These are phyloP conservation scores for Myotis planiceps DNA, from an alignment of 2,797 vertebrate species.

Conservation along the genomic window DNA sequence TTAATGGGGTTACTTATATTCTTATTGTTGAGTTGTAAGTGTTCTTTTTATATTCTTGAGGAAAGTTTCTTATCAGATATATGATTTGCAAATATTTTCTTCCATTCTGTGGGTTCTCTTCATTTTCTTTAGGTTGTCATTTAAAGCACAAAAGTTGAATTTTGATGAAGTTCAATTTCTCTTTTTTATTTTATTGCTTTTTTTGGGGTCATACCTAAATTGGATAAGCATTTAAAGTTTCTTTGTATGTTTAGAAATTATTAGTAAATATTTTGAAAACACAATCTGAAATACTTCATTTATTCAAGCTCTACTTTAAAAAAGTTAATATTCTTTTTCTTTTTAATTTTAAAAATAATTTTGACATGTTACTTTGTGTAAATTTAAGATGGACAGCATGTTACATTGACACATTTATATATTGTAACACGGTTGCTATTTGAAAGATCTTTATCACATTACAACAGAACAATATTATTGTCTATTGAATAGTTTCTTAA, in stretches of 20 bases:
- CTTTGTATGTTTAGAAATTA: background rate
- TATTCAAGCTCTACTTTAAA: background rate
- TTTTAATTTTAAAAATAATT: background rate
- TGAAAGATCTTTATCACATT: background rate
- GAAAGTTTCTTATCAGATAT: background rate
- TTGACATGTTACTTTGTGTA: background rate
- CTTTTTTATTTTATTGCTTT: background rate
- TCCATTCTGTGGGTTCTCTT: background rate
- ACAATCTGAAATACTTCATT: background rate
- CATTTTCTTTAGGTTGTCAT: background rate
- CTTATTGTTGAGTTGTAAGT: background rate
- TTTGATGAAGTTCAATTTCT: conserved; percentile 7
- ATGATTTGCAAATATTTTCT: conserved; percentile 12
- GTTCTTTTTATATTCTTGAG: background rate
- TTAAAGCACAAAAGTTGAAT: background rate
- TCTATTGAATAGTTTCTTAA: background rate
- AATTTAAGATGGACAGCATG: background rate
- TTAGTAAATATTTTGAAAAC: background rate
- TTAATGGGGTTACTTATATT: background rate
- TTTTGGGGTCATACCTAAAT: background rate
- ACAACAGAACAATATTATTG: background rate
- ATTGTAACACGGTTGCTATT: background rate
- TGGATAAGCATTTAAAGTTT: conserved; percentile 7
- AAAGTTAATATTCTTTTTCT: background rate
- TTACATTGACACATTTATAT: background rate